These are phyloP conservation scores for Turritopsis dohrnii DNA, from an alignment of 30 jellyfish, hydroid and myxozoan species.

Conservation along the genomic window DNA sequence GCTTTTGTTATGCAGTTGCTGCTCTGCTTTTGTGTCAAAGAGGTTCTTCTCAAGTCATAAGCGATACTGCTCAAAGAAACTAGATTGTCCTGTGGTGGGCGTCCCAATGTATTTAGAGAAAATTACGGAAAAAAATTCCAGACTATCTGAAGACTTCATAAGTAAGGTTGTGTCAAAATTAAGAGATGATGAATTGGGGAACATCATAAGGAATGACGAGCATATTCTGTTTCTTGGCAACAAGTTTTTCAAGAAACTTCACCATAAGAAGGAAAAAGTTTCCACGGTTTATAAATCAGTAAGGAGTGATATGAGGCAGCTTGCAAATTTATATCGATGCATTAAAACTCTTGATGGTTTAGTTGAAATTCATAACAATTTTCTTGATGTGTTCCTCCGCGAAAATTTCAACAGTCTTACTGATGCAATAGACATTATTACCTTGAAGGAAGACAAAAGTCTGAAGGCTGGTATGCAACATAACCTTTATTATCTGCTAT, in stretches of 20 bases:
- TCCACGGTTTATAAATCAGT: constrained; percentile 11
- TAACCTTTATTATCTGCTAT: not conserved
- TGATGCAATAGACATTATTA: not conserved
- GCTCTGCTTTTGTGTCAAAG: constrained; percentile 6
- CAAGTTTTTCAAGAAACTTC: not conserved
- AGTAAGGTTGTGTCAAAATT: not conserved
- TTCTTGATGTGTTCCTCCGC: not conserved
- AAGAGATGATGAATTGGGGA: constrained; percentile 2
- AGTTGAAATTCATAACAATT: not conserved
- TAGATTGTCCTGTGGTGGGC: not conserved
- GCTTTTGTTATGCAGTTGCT: not conserved
- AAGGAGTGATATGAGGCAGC: not conserved
- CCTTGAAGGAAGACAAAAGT: not conserved
- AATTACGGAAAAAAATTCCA: not conserved
- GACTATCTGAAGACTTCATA: not conserved
- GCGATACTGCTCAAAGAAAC: not conserved
- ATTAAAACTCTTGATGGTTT: not conserved
- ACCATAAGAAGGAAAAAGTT: not conserved
- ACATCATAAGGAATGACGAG: not conserved
- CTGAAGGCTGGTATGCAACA: constrained; percentile 9
- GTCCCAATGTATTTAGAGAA: constrained; percentile 3
- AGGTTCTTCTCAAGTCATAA: not conserved
- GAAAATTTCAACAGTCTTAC: not conserved
- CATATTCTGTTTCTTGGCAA: not conserved
- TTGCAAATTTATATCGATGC: not conserved